Percentiles rank a stretch among this genome's conserved stretches.
phyloP scores from a whole-genome alignment of 2,888 invertebrate genomes.

The Drosophila peninsularis region DNA sequence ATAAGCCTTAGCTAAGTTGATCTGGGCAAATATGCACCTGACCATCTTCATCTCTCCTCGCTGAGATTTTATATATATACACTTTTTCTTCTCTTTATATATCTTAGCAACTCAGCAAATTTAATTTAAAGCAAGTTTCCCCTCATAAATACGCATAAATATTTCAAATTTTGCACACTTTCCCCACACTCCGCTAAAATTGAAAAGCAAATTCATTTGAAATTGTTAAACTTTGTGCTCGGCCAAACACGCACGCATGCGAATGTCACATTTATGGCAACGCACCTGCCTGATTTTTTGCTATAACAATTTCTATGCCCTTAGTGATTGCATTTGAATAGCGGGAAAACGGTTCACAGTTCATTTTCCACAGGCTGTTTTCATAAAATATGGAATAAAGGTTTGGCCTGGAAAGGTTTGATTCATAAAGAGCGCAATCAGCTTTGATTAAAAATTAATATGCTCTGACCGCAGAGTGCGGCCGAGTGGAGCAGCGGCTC shows the following conservation, averaged over 20 bases:
- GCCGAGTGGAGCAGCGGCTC: slow-evolving; percentile 7
- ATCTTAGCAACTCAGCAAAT: no score
- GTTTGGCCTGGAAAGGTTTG: neutral
- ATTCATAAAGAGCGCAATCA: slow-evolving; percentile 15
- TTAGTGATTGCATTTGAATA: neutral
- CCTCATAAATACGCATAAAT: neutral
- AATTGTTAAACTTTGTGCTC: neutral
- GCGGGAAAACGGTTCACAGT: neutral
- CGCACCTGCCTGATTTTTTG: neutral
- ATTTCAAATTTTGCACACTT: neutral
- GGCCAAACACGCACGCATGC: neutral
- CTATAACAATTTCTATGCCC: neutral
- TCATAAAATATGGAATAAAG: neutral
- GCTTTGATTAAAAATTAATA: slow-evolving; percentile 35
- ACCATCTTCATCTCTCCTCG: no score
- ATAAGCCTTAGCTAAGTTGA: no score
- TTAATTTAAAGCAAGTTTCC: neutral
- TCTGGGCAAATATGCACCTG: no score
- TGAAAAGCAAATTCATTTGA: neutral
- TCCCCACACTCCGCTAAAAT: neutral
- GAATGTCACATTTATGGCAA: neutral
- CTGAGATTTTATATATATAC: no score
- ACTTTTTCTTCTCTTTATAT: no score
- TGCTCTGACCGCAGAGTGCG: slow-evolving; percentile 8
- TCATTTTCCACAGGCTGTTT: neutral